Evolutionary conservation across 1,140 invertebrate genomes (phyloP).

Genomic region (Plodia interpunctella): DNA sequence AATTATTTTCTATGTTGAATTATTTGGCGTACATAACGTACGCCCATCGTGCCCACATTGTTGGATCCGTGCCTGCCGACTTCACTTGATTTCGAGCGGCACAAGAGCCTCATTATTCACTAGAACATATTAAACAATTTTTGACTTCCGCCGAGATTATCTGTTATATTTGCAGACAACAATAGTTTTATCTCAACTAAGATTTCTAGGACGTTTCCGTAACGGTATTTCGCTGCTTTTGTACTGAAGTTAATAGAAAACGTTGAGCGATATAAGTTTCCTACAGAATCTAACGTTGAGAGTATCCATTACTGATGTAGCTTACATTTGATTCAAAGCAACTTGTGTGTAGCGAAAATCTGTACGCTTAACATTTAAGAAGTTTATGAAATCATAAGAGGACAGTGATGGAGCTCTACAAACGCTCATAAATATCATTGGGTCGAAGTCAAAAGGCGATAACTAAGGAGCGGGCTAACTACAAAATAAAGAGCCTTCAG

Average conservation of each 20-base stretch:
- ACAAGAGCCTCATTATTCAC: constrained; percentile 33
- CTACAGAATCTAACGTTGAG: constrained; percentile 20
- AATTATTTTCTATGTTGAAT: too few species aligned
- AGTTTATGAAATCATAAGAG: too few species aligned
- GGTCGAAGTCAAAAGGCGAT: constrained; percentile 58
- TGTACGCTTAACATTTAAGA: too few species aligned
- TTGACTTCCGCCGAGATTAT: constrained; percentile 39
- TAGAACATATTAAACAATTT: constrained; percentile 30
- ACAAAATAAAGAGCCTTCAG: constrained; percentile 72
- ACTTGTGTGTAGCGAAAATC: too few species aligned
- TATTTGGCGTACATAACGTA: too few species aligned
- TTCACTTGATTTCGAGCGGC: constrained; percentile 39
- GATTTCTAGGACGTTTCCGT: constrained; percentile 53
- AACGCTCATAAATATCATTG: constrained; percentile 11
- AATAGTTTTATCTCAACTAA: constrained; percentile 48
- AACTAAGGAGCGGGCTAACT: constrained; percentile 61
- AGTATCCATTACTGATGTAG: too few species aligned
- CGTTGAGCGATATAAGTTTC: constrained; percentile 34
- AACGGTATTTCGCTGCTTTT: constrained; percentile 53
- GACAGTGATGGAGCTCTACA: too few species aligned
- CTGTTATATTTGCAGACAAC: constrained; percentile 35
- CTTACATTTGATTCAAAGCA: too few species aligned
- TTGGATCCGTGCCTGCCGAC: too few species aligned
- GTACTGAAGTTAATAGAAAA: constrained; percentile 41
- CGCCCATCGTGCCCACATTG: too few species aligned